A percentile compares a stretch with the other conserved stretches of the same genome.
phyloP scores from a whole-genome alignment of 2,797 vertebrate species.

The Hoplostethus mediterraneus region DNA sequence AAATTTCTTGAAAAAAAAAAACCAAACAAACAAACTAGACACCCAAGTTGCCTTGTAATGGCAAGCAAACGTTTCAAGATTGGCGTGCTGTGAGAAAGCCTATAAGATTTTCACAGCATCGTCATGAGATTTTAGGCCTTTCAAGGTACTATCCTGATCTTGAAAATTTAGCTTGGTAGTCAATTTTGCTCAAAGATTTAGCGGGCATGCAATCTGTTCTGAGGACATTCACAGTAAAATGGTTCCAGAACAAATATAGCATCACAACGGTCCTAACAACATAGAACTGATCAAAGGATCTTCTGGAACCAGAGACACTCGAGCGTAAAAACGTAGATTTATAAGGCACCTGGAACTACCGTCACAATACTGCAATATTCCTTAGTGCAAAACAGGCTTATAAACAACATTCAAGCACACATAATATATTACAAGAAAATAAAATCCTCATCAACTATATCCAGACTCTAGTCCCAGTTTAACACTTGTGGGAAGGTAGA shows the following conservation, averaged over 20 bases:
- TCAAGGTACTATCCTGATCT: neutral
- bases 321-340: conserved; percentile 31
- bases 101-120: conserved; percentile 36
- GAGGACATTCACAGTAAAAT: conserved; percentile 6
- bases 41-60: neutral
- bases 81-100: neutral
- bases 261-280: neutral
- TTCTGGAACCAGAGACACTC: conserved; percentile 7
- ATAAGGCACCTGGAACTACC: conserved; percentile 61
- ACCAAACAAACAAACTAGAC: too few species aligned
- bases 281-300: conserved; percentile 14
- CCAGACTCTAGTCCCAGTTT: conserved; percentile 6
- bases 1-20: neutral
- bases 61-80: conserved; percentile 1
- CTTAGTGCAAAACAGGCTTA: conserved; percentile 49
- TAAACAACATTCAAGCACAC: conserved; percentile 37
- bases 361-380: conserved; percentile 17
- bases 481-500: conserved; percentile 25
- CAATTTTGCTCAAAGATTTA: neutral
- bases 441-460: neutral
- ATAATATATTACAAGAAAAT: neutral
- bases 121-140: conserved; percentile 25
- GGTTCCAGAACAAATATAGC: conserved; percentile 9
- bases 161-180: neutral
- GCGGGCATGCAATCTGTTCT: neutral